Evolutionary conservation across 2,113 vertebrate genomes (phyloP), one percentile per base, ranked within the genome.

Genomic region (Elephantulus edwardii): DNA sequence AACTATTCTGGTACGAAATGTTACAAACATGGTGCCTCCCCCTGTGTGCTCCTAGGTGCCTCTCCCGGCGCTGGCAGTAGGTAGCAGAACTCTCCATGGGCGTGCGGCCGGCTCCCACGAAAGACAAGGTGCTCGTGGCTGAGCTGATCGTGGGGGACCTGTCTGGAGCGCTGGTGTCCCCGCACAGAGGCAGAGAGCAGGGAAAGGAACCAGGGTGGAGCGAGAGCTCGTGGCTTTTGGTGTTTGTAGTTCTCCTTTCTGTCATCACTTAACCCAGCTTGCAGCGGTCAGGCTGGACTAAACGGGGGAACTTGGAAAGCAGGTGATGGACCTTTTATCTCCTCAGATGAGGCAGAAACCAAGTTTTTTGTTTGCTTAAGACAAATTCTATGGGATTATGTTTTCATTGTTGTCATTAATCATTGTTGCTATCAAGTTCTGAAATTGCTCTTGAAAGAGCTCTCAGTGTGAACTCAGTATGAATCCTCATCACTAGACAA

Each of bases 381-480:
- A 44, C 22, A 8, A 40, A 0, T 50, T 89, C 10, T 4, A 20
- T 62, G 44, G 70, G 89, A 62, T 33, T 42, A 14, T 87, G 79
- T 91, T 88, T 88, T 79, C 83, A 66, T 77, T 82, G 56, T 35
- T 87, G 26, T 44, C 85, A 40, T 91, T 82, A 89, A 22, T 40
- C 82, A 40, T 89, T 78, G 87, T 74, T 92, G 85, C 52, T 75
- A 40, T 19, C 44, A 54, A 83, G 42, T 72, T 78, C 68, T 35
- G 58, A 50, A 58, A 70, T 54, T 82, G 74, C 30, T 60, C 56
- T 81, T 62, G 88, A 82, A 90, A 38, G 88, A 60, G 56, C 42
- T 68, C 40, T 54, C 71, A 56, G 74, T 14, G 62, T 72, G 78
- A 84, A 54, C 54, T 40, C 17, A 7, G 28, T 89, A 77, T 85